Percentiles rank a stretch among this genome's conserved stretches.
phyloP scores from a whole-genome alignment of 1,140 invertebrate genomes.

The Calosoma granatense region DNA sequence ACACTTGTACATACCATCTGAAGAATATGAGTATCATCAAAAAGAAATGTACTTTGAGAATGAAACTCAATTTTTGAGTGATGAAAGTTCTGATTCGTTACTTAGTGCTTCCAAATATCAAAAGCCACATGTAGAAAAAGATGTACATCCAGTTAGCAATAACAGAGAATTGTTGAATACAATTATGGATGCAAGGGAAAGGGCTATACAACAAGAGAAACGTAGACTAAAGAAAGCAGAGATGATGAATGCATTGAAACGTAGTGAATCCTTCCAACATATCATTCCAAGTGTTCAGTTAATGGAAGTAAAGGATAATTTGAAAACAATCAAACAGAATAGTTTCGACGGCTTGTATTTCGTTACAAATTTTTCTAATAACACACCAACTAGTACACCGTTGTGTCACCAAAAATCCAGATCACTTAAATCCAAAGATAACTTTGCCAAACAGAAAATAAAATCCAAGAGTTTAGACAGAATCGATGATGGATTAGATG shows the following conservation, averaged over 20 bases:
- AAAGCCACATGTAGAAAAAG: constrained; percentile 30
- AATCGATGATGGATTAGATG: constrained; percentile 62
- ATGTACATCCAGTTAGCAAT: constrained; percentile 20
- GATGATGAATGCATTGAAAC: constrained; percentile 35
- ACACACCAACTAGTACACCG: not conserved
- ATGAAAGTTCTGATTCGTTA: constrained; percentile 58
- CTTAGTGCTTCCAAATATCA: constrained; percentile 52
- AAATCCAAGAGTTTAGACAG: constrained; percentile 67
- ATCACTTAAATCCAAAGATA: constrained; percentile 29
- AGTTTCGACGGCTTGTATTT: constrained; percentile 39
- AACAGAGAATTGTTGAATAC: constrained; percentile 43
- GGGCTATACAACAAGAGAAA: constrained; percentile 33
- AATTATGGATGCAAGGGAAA: constrained; percentile 39
- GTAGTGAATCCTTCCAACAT: constrained; percentile 40
- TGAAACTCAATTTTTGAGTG: constrained; percentile 50
- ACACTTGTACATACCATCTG: constrained; percentile 34
- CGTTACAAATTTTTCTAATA: not conserved
- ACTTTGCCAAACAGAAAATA: constrained; percentile 34
- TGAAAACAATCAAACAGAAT: constrained; percentile 27
- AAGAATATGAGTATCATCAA: constrained; percentile 39
- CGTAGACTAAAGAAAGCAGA: constrained; percentile 25
- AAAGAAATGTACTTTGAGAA: constrained; percentile 49
- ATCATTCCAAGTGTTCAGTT: constrained; percentile 28
- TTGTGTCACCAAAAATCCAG: constrained; percentile 16
- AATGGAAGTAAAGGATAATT: constrained; percentile 10